Percentiles rank a stretch among this genome's conserved stretches.
These are phyloP conservation scores for Pedionomus torquatus DNA, from an alignment of 2,113 vertebrate species.

Conservation along the genomic window DNA sequence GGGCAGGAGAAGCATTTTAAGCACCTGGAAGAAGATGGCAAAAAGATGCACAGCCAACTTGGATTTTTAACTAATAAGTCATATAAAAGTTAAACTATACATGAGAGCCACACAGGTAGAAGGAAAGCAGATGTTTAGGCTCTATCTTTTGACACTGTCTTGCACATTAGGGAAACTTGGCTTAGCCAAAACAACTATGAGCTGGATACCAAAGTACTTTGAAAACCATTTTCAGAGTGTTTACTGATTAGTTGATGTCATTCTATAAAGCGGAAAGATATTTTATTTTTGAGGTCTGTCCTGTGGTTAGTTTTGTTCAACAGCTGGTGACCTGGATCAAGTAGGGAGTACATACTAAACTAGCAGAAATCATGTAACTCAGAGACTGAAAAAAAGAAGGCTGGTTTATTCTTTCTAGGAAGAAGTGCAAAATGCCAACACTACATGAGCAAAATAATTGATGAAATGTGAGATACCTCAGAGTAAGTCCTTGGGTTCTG, in stretches of 20 bases:
- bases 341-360: not conserved
- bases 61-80: not conserved
- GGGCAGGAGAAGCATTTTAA: not conserved
- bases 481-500: not conserved
- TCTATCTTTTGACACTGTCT: not conserved
- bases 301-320: not conserved
- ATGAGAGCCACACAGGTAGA: not conserved
- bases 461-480: not conserved
- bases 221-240: not conserved
- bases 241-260: not conserved
- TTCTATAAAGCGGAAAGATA: not conserved
- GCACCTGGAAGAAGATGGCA: not conserved
- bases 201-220: not conserved
- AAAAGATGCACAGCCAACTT: not conserved
- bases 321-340: not conserved
- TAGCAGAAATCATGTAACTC: not conserved
- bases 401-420: not conserved
- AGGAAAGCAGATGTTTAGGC: constrained; percentile 4
- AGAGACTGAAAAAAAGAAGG: not conserved
- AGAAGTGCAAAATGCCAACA: not conserved
- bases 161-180: not conserved
- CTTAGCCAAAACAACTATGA: not conserved
- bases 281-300: not conserved
- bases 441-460: not conserved
- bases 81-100: not conserved